These are phyloP conservation scores for Echeneis naucrates DNA, from an alignment of 2,797 vertebrate species.

Conservation along the genomic window DNA sequence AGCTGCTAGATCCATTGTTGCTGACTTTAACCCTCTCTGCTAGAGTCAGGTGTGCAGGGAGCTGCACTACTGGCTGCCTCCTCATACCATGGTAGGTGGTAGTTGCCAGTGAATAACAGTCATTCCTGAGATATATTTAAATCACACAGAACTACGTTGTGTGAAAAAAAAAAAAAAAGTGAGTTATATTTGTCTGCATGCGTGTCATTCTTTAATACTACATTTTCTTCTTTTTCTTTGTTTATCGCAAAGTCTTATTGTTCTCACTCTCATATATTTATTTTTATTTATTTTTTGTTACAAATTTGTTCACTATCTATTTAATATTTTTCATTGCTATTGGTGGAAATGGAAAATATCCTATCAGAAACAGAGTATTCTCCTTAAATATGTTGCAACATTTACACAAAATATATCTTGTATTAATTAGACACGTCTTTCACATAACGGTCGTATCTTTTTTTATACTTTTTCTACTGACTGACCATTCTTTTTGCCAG, in stretches of 20 bases:
- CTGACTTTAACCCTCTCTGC: constrained; percentile 76
- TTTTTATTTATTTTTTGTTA: neutral
- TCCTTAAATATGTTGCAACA: neutral
- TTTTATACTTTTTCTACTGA: neutral
- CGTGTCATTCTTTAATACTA: neutral
- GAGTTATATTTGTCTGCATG: neutral
- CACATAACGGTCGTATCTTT: neutral
- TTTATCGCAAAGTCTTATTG: neutral
- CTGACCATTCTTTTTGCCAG: neutral
- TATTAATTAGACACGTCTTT: neutral
- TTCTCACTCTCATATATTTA: neutral
- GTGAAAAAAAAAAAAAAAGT: too few species aligned
- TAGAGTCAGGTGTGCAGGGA: constrained; percentile 69
- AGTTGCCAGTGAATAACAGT: constrained; percentile 27
- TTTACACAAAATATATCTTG: neutral
- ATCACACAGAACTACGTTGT: constrained; percentile 15
- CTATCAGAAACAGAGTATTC: neutral
- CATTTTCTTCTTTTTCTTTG: too few species aligned
- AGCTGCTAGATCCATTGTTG: constrained; percentile 74
- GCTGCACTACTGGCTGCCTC: constrained; percentile 49
- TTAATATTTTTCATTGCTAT: neutral
- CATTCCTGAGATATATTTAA: constrained; percentile 18
- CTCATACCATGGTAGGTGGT: constrained; percentile 38
- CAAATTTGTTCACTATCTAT: neutral
- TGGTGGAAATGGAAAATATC: neutral